Evolutionary conservation across 1,140 invertebrate genomes (phyloP).

Genomic region (Bombus cullumanus): DNA sequence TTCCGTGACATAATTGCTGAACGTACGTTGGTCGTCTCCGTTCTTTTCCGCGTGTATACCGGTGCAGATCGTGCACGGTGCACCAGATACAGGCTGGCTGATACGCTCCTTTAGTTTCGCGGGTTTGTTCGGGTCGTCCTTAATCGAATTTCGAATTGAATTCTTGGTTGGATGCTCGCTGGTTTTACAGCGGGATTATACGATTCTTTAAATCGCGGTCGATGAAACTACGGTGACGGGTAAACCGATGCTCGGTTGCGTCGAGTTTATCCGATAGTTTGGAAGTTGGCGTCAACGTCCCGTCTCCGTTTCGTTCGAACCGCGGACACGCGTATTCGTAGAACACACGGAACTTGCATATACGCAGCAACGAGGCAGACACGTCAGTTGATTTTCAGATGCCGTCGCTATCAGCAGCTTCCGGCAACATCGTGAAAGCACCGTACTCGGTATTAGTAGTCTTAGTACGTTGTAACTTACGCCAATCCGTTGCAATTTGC

Average conservation of each 20-base stretch:
- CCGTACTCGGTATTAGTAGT: constrained; percentile 43
- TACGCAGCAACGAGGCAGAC: not conserved
- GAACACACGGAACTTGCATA: no score
- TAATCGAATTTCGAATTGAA: constrained; percentile 30
- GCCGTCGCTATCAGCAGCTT: constrained; percentile 36
- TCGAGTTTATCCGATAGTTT: constrained; percentile 17
- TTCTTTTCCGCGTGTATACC: constrained; percentile 31
- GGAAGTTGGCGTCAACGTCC: not conserved
- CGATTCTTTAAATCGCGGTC: constrained; percentile 3
- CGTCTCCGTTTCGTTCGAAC: not conserved
- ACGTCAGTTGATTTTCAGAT: constrained; percentile 20
- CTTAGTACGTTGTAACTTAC: constrained; percentile 67
- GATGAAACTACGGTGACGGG: constrained; percentile 3
- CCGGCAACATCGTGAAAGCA: constrained; percentile 52
- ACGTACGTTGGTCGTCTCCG: constrained; percentile 28
- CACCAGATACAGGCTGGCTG: not conserved
- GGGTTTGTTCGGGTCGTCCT: not conserved
- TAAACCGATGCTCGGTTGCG: not conserved
- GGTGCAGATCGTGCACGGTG: not conserved
- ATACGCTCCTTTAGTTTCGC: constrained; percentile 30
- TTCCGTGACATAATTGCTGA: constrained; percentile 60
- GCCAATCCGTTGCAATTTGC: constrained; percentile 72
- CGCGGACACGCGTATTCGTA: not conserved
- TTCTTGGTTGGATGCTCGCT: not conserved
- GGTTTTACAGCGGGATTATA: constrained; percentile 8